phyloP scores from a whole-genome alignment of 2,888 invertebrate genomes.

The Blera fallax region DNA sequence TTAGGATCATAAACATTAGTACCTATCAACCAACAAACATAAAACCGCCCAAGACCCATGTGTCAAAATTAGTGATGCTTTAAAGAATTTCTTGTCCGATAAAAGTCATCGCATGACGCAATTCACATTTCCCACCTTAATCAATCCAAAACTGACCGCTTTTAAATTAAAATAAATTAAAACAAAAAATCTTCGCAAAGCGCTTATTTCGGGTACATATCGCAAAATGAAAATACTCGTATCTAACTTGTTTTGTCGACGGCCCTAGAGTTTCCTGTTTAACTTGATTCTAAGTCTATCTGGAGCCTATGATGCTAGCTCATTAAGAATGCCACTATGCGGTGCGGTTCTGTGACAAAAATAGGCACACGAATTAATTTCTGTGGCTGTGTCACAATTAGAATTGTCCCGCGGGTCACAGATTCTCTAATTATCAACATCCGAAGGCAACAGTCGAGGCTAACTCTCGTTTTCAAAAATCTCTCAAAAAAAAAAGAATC shows the following conservation, averaged over 20 bases:
- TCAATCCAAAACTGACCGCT: not conserved
- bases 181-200: conserved; percentile 4
- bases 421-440: not conserved
- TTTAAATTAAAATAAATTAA: conserved; percentile 45
- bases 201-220: conserved; percentile 12
- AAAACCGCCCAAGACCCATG: not conserved
- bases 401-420: conserved; percentile 15
- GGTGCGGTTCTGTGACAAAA: conserved; percentile 19
- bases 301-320: not conserved
- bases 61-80: not conserved
- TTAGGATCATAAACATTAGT: not conserved
- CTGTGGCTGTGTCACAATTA: not conserved
- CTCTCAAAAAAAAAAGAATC: not conserved
- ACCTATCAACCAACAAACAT: not conserved
- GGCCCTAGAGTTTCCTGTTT: conserved; percentile 45
- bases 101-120: conserved; percentile 12
- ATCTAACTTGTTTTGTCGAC: conserved; percentile 31
- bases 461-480: conserved; percentile 42
- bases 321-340: not conserved
- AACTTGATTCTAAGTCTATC: conserved; percentile 27
- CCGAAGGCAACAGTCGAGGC: not conserved
- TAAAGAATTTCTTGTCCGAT: not conserved
- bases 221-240: not conserved
- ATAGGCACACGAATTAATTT: conserved; percentile 12
- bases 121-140: not conserved